Evolutionary conservation across 2,797 vertebrate genomes (phyloP).

Genomic region (Coregonus suidteri): DNA sequence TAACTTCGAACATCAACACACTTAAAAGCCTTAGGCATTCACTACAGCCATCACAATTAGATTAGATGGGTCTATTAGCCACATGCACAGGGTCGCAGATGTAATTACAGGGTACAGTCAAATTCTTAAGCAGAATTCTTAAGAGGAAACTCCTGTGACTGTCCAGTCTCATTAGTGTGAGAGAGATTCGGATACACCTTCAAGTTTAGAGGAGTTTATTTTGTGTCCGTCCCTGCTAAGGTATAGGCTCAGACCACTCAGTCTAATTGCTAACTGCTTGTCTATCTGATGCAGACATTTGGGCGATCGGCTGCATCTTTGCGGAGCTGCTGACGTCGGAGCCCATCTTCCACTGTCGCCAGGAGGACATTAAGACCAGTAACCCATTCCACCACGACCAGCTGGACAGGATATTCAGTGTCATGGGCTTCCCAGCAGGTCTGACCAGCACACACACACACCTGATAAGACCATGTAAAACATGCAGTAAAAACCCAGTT

Average conservation of each 20-base stretch:
- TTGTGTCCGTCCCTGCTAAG: background rate
- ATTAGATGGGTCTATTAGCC: no score
- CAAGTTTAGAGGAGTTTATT: background rate
- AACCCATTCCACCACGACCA: conserved; percentile 98
- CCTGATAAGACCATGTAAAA: background rate
- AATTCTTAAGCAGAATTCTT: no score
- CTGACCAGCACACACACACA: conserved; percentile 33
- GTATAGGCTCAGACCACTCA: background rate
- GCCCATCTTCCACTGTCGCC: conserved; percentile 98
- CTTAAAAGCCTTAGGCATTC: background rate
- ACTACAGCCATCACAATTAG: background rate
- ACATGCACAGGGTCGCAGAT: no score
- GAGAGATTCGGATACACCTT: background rate
- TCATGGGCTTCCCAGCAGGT: conserved; percentile 99
- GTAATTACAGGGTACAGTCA: no score
- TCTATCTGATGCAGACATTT: conserved; percentile 83
- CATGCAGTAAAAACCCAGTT: background rate
- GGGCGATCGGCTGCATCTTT: conserved; percentile 99
- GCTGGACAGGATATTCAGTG: conserved; percentile 96
- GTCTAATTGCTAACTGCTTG: background rate
- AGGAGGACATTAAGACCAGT: conserved; percentile 99
- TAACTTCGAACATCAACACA: background rate
- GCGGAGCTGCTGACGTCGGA: conserved; percentile 96
- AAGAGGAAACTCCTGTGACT: background rate
- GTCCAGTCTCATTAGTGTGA: conserved; percentile 17